phyloP scores from a whole-genome alignment of 2,113 vertebrate species.

The Scalopus aquaticus region DNA sequence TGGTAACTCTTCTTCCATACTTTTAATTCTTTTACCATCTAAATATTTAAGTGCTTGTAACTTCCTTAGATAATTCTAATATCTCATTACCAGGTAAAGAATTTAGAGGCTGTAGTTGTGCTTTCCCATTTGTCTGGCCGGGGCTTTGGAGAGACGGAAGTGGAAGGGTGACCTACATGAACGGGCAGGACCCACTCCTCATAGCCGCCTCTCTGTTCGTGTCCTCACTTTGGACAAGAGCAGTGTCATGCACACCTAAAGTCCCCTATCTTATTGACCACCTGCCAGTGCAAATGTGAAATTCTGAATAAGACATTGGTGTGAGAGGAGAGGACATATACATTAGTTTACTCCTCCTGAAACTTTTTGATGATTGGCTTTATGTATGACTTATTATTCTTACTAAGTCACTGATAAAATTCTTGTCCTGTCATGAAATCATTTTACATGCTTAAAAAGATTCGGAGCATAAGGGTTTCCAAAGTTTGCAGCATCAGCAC shows the following conservation, averaged over 20 bases:
- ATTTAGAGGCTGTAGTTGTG: background rate
- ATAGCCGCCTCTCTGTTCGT: background rate
- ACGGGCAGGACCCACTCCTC: background rate
- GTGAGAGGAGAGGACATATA: background rate
- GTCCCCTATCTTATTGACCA: background rate
- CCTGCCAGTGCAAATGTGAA: background rate
- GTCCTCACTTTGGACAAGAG: background rate
- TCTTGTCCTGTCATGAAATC: background rate
- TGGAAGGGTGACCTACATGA: background rate
- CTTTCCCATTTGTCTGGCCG: background rate
- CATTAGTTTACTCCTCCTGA: background rate
- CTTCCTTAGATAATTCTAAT: background rate
- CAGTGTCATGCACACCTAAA: background rate
- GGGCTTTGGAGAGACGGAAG: background rate
- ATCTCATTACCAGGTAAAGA: background rate
- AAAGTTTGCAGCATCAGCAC: background rate
- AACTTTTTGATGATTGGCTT: background rate
- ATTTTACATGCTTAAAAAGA: background rate
- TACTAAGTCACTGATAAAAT: background rate
- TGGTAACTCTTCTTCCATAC: background rate
- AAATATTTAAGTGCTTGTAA: background rate
- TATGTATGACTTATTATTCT: background rate
- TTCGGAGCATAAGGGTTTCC: background rate
- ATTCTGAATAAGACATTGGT: background rate
- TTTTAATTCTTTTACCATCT: background rate